Evolutionary conservation across 2,797 vertebrate genomes (phyloP).

Genomic region (Sebastes hopkinsi): DNA sequence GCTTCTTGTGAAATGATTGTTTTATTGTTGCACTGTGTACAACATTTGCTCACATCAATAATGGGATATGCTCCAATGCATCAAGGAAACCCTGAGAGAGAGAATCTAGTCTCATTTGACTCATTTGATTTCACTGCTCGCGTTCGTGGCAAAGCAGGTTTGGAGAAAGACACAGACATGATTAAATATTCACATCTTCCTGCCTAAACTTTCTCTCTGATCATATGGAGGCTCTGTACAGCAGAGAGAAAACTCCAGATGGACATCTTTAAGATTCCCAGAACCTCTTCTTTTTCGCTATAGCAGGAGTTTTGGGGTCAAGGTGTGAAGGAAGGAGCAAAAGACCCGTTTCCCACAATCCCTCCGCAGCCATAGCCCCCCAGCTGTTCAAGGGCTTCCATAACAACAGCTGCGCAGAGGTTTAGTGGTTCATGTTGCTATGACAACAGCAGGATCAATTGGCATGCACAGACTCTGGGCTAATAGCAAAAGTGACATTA

Average conservation of each 20-base stretch:
- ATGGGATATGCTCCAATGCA: conserved; percentile 65
- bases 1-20: conserved; percentile 51
- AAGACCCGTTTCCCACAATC: conserved; percentile 83
- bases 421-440: conserved; percentile 85
- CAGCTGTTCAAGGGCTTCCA: conserved; percentile 85
- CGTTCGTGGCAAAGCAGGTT: conserved; percentile 47
- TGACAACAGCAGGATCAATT: conserved; percentile 85
- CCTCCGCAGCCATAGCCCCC: conserved; percentile 79
- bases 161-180: conserved; percentile 25
- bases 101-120: conserved; percentile 58
- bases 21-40: conserved; percentile 62
- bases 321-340: conserved; percentile 77
- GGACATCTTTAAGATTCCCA: conserved; percentile 63
- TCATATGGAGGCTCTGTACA: conserved; percentile 28
- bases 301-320: conserved; percentile 70
- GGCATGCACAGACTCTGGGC: conserved; percentile 78
- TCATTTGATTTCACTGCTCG: conserved; percentile 52
- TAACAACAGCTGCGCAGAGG: conserved; percentile 86
- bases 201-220: conserved; percentile 40
- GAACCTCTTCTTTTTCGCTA: conserved; percentile 53
- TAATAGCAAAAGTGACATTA: conserved; percentile 85
- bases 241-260: conserved; percentile 51
- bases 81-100: conserved; percentile 56
- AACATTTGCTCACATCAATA: conserved; percentile 72
- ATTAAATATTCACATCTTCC: conserved; percentile 65